Base-by-base conservation (phyloP, 2,797 vertebrate species). In the Tokudaia muenninki region DNA sequence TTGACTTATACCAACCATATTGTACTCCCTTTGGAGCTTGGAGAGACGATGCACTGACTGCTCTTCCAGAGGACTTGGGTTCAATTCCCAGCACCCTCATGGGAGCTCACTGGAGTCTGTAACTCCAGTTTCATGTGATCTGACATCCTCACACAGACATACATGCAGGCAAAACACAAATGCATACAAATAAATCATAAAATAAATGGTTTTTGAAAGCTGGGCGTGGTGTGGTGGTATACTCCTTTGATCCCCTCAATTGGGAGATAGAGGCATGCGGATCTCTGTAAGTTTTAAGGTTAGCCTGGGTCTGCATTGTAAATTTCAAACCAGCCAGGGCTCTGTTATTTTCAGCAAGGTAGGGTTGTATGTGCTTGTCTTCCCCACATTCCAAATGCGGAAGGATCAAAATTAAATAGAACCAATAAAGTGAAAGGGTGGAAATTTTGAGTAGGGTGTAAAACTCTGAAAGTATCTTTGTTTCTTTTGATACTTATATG, bases 191-290 rank as follows among this genome's bases (percentile, higher is more conserved):
- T 86, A 52, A 67, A 70, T n/a, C 16, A 86, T 70, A 52, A 34
- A 84, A 96, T 94, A 78, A 88, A 72, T 90, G 78, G 7, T 55
- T 74, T 87, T 72, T 87, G 13, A 26, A 72, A 65, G 13, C 14
- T 72, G 34, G 21, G 50, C 37, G 4, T 72, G 34, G 50, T 55
- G 4, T 72, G 34, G 50, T 55, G 47, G 22, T 37, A 3, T 41
- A 41, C 47, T 55, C n/a, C 44, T 86, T 86, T 74, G 50, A 31
- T 74, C 37, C 67, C 16, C 74, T 26, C 50, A 87, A 1, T 74
- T 57, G 14, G n/a, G n/a, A 88, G n/a, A 29, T 41, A 37, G 24
- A 57, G 67, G 67, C 16, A 31, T 0, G 24, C 57, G 14, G 14
- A 37, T 57, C 34, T 72, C 13, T 44, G 10, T 86, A 63, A 50